These are phyloP conservation scores for Drosophila meridionalis DNA, from an alignment of 2,888 invertebrate genomes.

Conservation along the genomic window DNA sequence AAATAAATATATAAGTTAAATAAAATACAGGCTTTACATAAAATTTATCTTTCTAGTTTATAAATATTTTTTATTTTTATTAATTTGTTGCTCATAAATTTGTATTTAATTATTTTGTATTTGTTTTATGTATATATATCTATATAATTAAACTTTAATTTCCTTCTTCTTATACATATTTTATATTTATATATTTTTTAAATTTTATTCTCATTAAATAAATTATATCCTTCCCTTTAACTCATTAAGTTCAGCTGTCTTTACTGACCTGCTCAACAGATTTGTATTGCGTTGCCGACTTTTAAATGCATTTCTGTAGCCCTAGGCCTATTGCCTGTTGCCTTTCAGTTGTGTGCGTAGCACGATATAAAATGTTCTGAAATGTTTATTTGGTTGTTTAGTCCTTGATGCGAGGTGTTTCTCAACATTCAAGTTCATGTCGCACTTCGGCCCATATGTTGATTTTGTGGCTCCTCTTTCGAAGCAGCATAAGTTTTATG, in stretches of 20 bases:
- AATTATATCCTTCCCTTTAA: neutral
- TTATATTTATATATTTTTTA: neutral
- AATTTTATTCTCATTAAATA: neutral
- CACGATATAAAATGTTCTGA: slow-evolving; percentile 23
- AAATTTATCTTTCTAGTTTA: no score
- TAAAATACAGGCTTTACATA: no score
- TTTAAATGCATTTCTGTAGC: slow-evolving; percentile 17
- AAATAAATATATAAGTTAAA: no score
- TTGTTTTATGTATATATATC: no score
- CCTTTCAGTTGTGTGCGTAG: neutral
- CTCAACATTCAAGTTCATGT: slow-evolving; percentile 67
- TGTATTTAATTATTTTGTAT: no score
- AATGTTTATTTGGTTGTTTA: slow-evolving; percentile 22
- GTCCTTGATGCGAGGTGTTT: slow-evolving; percentile 43
- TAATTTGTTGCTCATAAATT: no score
- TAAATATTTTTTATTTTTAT: no score
- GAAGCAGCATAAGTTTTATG: slow-evolving; percentile 56
- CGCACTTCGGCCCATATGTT: slow-evolving; percentile 57
- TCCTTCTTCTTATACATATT: no score
- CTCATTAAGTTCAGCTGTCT: neutral
- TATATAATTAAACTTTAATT: no score
- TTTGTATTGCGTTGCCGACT: neutral
- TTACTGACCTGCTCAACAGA: slow-evolving; percentile 1
- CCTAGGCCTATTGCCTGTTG: slow-evolving; percentile 20
- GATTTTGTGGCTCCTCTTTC: slow-evolving; percentile 45